phyloP scores from a whole-genome alignment of 2,888 invertebrate species.

The Spisula solida region DNA sequence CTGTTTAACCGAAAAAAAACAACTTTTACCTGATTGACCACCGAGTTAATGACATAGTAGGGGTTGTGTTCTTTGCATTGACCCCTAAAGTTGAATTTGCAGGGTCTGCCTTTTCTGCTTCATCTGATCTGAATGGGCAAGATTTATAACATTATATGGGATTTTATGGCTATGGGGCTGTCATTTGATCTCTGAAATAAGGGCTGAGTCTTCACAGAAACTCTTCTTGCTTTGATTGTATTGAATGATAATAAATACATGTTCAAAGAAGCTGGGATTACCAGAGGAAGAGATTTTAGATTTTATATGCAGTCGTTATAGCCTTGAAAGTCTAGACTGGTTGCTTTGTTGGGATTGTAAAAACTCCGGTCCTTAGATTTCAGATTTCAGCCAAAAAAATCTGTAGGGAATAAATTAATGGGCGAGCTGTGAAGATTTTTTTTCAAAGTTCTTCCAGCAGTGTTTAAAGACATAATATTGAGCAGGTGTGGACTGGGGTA shows the following conservation, averaged over 20 bases:
- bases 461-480: not conserved
- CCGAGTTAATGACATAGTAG: constrained; percentile 22
- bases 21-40: constrained; percentile 19
- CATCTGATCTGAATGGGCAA: not conserved
- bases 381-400: constrained; percentile 8
- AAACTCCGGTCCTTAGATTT: constrained; percentile 1
- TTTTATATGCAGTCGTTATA: constrained; percentile 19
- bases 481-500: not conserved
- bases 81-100: constrained; percentile 28
- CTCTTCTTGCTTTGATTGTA: constrained; percentile 11
- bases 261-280: constrained; percentile 20
- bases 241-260: constrained; percentile 20
- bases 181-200: constrained; percentile 28
- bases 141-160: constrained; percentile 24
- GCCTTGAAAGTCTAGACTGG: constrained; percentile 15
- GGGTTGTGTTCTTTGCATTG: constrained; percentile 10
- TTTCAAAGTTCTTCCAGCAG: not conserved
- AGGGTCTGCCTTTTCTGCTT: constrained; percentile 13
- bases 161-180: not conserved
- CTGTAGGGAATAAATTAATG: constrained; percentile 9
- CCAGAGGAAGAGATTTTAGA: not conserved
- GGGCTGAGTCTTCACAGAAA: constrained; percentile 13
- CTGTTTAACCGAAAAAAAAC: constrained; percentile 18
- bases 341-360: constrained; percentile 12
- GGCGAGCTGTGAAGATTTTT: not conserved